Percentiles rank a stretch among this genome's conserved stretches.
These are phyloP conservation scores for Yasuhikotakia modesta DNA, from an alignment of 2,797 vertebrate genomes.

Conservation along the genomic window DNA sequence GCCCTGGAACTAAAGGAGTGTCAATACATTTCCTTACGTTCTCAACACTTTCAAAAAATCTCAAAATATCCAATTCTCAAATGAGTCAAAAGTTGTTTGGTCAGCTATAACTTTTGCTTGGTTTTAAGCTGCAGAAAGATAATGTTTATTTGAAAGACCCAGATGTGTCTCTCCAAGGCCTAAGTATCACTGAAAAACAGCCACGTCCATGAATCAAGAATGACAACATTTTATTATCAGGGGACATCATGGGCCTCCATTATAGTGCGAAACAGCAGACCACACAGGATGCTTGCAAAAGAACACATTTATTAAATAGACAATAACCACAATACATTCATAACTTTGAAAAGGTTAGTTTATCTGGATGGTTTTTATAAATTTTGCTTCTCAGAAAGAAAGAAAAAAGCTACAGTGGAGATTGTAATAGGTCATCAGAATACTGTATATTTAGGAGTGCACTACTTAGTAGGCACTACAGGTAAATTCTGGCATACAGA, in stretches of 20 bases:
- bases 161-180: slow-evolving; percentile 48
- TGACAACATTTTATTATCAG: slow-evolving; percentile 61
- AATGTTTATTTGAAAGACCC: slow-evolving; percentile 53
- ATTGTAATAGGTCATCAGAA: slow-evolving; percentile 41
- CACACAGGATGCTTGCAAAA: slow-evolving; percentile 59
- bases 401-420: slow-evolving; percentile 20
- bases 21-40: not conserved
- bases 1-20: slow-evolving; percentile 28
- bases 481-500: not conserved
- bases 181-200: slow-evolving; percentile 53
- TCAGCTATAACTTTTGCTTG: slow-evolving; percentile 12
- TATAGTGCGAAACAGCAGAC: slow-evolving; percentile 53
- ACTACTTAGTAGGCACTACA: not conserved
- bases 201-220: slow-evolving; percentile 59
- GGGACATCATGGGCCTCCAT: slow-evolving; percentile 43
- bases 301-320: slow-evolving; percentile 53
- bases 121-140: slow-evolving; percentile 47
- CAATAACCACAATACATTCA: slow-evolving; percentile 53
- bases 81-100: not conserved
- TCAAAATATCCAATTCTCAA: not conserved
- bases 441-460: slow-evolving; percentile 6
- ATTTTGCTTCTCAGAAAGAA: slow-evolving; percentile 41
- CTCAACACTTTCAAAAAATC: not conserved
- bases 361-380: slow-evolving; percentile 58
- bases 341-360: slow-evolving; percentile 58